phyloP scores from a whole-genome alignment of 2,888 invertebrate species.

The Drosophila affinis region DNA sequence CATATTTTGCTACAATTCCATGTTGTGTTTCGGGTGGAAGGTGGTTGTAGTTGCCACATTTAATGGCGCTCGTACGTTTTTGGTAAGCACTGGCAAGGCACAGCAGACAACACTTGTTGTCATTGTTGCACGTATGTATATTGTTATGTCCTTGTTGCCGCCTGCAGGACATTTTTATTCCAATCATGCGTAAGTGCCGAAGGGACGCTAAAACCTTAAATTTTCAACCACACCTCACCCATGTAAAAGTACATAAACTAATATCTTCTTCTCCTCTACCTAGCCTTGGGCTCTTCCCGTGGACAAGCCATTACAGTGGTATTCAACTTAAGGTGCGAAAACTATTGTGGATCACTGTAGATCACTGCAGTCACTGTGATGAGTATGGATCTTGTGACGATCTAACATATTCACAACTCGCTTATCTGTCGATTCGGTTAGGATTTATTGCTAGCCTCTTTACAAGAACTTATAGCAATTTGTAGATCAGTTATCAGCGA shows the following conservation, averaged over 20 bases:
- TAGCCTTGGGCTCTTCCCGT: neutral
- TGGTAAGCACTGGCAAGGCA: slow-evolving; percentile 13
- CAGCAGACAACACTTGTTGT: slow-evolving; percentile 42
- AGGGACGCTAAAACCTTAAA: slow-evolving; percentile 33
- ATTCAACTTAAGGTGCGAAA: neutral
- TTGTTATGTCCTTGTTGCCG: slow-evolving; percentile 48
- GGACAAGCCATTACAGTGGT: neutral
- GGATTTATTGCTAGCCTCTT: no score
- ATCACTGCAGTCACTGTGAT: neutral
- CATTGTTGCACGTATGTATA: slow-evolving; percentile 28
- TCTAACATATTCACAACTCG: no score
- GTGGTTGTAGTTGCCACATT: slow-evolving; percentile 53
- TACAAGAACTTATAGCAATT: neutral
- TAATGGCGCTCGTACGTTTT: slow-evolving; percentile 47
- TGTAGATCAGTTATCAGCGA: neutral
- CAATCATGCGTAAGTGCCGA: slow-evolving; percentile 63
- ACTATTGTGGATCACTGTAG: neutral
- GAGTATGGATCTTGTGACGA: no score
- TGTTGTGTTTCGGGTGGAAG: slow-evolving; percentile 43
- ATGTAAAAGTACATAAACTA: neutral
- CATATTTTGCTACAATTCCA: slow-evolving; percentile 53
- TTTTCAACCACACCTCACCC: slow-evolving; percentile 2
- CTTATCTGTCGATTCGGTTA: no score
- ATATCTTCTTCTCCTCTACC: neutral
- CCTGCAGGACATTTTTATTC: slow-evolving; percentile 55